Conservation (phyloP, 2,797 vertebrate genomes). For the Poeciliopsis infans region DNA sequence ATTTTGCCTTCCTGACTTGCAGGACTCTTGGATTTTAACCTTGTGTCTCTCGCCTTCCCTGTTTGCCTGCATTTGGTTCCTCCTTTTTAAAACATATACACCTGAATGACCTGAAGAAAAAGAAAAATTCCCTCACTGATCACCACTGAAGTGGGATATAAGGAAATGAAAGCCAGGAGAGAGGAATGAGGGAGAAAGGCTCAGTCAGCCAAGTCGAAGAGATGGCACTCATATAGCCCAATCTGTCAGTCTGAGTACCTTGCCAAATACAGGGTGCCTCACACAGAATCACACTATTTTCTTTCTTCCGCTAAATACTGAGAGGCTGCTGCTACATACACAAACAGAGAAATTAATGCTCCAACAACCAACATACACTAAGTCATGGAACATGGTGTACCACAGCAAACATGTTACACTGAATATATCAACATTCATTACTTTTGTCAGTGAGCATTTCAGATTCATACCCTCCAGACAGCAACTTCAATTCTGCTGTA, state of each 20-base stretch:
- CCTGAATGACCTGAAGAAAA: conserved; percentile 55
- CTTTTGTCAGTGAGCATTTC: background rate
- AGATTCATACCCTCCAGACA: background rate
- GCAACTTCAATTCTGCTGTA: background rate
- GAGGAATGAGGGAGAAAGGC: conserved; percentile 52
- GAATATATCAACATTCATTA: conserved; percentile 11
- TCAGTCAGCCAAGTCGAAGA: conserved; percentile 67
- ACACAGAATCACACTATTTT: conserved; percentile 65
- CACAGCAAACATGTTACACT: conserved; percentile 27
- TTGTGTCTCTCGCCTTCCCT: background rate
- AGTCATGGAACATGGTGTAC: conserved; percentile 63
- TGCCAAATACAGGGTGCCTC: conserved; percentile 73
- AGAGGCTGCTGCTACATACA: conserved; percentile 54
- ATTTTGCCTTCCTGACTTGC: background rate
- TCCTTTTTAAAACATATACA: conserved; percentile 17
- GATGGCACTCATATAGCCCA: conserved; percentile 75
- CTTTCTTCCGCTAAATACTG: conserved; percentile 70
- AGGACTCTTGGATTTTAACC: background rate
- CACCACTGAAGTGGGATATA: conserved; percentile 55
- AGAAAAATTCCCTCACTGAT: conserved; percentile 41
- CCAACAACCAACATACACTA: conserved; percentile 30
- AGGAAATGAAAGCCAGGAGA: conserved; percentile 51
- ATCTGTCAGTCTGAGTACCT: conserved; percentile 79
- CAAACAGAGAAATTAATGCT: conserved; percentile 46
- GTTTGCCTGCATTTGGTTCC: background rate